Base-by-base conservation (phyloP, 2,113 vertebrate genomes). In the Urocynchramus pylzowi region DNA sequence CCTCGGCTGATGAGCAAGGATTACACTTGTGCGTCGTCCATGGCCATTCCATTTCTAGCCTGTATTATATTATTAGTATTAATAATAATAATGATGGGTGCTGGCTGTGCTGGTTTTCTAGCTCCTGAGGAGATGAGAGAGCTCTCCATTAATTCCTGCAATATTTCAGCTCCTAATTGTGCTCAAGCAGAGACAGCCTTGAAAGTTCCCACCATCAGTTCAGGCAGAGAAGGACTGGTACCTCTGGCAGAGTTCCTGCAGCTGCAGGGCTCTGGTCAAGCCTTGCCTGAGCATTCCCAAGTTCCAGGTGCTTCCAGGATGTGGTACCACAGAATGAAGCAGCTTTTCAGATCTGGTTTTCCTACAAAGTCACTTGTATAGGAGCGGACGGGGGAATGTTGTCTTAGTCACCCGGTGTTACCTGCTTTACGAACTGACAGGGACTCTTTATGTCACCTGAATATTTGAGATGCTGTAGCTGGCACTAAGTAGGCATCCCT, bases 161-260 rank as follows among this genome's bases (percentile, higher is more conserved):
- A 67, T 96, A 96, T 91, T 95, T 97, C 93, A 97, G 59, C 75
- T 90, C 78, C 90, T 97, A 96, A 97, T 92, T 94, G 86, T 75
- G 64, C 90, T 89, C 70, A 22, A 83, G 87, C 68, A 70, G 88
- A 96, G 88, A 59, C 37, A 91, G 84, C 59, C 81, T 79, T 71
- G 69, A 75, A 70, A 91, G 64, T 88, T 91, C 78, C 59, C 64
- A 41, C 35, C 57, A 39, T 90, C 52, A 20, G 10, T 88, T 89
- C 42, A 50, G 75, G 70, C 30, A 1, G 83, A 91, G 87, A 35
- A 35, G 61, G 27, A 56, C 50, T 11, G 27, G 27, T 57, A 39
- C 1, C 1, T 64, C 59, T 63, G 28, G 26, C 45, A 31, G 35
- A 74, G 61, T 31, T 89, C 53, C 37, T 7, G 13, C 65, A 39